Evolutionary conservation across 2,888 invertebrate genomes (phyloP).

Genomic region (Heliconius sara): DNA sequence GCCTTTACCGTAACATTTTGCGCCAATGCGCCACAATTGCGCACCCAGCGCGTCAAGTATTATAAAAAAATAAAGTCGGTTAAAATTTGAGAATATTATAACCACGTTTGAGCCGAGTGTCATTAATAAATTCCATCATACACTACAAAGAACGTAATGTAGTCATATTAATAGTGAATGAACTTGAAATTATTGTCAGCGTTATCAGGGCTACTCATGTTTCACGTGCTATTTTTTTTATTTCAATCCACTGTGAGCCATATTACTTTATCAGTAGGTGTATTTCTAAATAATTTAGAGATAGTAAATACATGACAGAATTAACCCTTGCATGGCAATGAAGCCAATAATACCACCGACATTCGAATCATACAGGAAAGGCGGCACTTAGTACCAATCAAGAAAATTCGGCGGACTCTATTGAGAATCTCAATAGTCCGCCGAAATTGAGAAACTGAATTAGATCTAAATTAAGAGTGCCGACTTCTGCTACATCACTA

Average conservation of each 20-base stretch:
- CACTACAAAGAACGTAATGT: conserved; percentile 29
- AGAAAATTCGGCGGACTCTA: conserved; percentile 43
- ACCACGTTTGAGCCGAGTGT: not conserved
- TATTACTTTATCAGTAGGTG: not conserved
- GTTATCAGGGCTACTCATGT: conserved; percentile 20
- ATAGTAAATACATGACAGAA: conserved; percentile 36
- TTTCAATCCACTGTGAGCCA: conserved; percentile 4
- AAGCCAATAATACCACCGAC: conserved; percentile 34
- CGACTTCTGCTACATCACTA: not conserved
- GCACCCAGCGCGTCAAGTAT: too few relatives aligned
- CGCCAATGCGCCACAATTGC: too few relatives aligned
- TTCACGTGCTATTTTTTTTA: conserved; percentile 13
- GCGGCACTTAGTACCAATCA: conserved; percentile 45
- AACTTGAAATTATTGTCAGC: conserved; percentile 52
- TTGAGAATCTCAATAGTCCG: conserved; percentile 7
- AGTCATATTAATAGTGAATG: conserved; percentile 55
- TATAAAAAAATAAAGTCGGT: too few relatives aligned
- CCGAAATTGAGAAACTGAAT: conserved; percentile 25
- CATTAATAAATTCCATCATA: conserved; percentile 25
- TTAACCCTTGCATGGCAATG: conserved; percentile 34
- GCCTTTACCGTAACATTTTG: too few relatives aligned
- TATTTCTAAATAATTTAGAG: conserved; percentile 10
- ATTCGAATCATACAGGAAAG: conserved; percentile 45
- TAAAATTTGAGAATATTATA: too few relatives aligned
- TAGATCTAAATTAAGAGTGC: conserved; percentile 17